phyloP scores from a whole-genome alignment of 92 coral and sea anemone genomes.

The Ricordea florida region DNA sequence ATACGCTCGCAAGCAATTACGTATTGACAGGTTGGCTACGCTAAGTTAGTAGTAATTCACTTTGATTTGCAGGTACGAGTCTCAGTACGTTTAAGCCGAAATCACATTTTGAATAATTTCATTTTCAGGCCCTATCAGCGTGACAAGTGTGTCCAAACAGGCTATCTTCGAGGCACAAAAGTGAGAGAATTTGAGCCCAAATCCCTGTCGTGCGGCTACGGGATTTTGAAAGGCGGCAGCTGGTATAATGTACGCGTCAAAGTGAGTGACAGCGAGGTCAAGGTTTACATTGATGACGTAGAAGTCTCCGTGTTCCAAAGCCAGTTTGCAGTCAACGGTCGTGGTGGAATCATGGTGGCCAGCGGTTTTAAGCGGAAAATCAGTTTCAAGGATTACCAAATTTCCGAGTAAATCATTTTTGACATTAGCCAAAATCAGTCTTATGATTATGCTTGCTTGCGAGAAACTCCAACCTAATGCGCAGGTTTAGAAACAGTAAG shows the following conservation, averaged over 20 bases:
- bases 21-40: too few species aligned
- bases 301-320: conserved; percentile 16
- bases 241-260: conserved; percentile 51
- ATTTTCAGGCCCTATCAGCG: conserved; percentile 42
- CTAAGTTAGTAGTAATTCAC: too few species aligned
- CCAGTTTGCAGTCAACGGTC: conserved; percentile 3
- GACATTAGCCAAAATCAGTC: too few species aligned
- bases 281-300: conserved; percentile 27
- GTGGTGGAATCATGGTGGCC: conserved; percentile 57
- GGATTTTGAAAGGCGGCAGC: conserved; percentile 31
- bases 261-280: conserved; percentile 31
- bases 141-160: conserved; percentile 32
- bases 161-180: conserved; percentile 13
- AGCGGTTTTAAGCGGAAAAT: conserved; percentile 53
- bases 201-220: conserved; percentile 39
- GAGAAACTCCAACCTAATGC: too few species aligned
- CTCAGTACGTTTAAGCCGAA: too few species aligned
- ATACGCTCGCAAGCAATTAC: too few species aligned
- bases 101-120: too few species aligned
- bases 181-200: background rate
- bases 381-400: conserved; percentile 27
- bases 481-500: too few species aligned
- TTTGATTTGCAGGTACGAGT: too few species aligned
- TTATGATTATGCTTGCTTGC: too few species aligned
- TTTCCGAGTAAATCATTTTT: too few species aligned